These are phyloP conservation scores for Sebastes itinus DNA, from an alignment of 2,797 vertebrate species.

Conservation along the genomic window DNA sequence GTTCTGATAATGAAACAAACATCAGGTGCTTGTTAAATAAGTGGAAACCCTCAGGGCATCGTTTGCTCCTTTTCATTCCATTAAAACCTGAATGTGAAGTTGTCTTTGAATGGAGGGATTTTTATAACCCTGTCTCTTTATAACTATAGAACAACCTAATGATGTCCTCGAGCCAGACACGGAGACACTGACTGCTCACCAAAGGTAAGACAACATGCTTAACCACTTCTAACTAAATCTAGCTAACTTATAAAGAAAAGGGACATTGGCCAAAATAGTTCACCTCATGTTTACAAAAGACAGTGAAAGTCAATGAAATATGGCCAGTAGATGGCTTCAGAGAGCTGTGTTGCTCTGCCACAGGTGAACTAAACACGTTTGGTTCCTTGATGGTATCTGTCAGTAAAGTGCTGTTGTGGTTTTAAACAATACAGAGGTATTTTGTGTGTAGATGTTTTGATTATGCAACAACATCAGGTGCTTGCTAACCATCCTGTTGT, in stretches of 20 bases:
- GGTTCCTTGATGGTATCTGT: too few species aligned
- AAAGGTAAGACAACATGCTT: background rate
- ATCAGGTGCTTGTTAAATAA: background rate
- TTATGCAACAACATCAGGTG: too few species aligned
- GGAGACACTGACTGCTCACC: too few species aligned
- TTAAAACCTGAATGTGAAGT: too few species aligned
- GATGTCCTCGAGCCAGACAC: background rate
- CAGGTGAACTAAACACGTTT: background rate
- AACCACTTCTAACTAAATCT: background rate
- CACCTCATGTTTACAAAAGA: background rate
- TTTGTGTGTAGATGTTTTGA: too few species aligned
- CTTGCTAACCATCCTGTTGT: too few species aligned
- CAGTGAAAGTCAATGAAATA: background rate
- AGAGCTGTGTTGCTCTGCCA: background rate
- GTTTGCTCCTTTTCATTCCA: too few species aligned
- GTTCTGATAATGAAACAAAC: background rate
- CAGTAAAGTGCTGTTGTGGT: too few species aligned
- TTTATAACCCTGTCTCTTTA: background rate
- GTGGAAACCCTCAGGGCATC: too few species aligned
- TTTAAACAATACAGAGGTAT: too few species aligned
- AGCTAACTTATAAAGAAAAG: background rate
- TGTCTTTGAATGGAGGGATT: too few species aligned
- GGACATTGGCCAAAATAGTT: background rate
- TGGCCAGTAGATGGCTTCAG: conserved; percentile 9
- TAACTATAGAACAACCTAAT: background rate